Base-by-base conservation (phyloP, 2,888 invertebrate species). In the Agrotis clavis region DNA sequence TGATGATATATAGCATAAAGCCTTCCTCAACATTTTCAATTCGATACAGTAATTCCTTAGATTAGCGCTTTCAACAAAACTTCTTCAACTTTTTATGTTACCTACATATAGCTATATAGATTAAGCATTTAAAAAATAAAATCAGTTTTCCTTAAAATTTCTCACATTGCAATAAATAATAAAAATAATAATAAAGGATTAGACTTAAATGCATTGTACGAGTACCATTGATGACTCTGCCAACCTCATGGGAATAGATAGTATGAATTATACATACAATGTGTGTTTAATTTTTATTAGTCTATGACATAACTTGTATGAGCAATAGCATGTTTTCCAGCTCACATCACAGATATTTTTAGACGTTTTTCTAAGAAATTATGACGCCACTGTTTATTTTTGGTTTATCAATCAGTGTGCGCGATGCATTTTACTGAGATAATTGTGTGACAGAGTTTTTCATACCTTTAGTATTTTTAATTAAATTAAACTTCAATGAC, bases 261-360 rank as follows among this genome's bases (percentile, higher is more conserved):
- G 30, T 57, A 41, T 61, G 60, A 71, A 60, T 67, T 35, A 65
- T 47, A 72, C 41, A 66, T 54, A 59, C 47, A 64, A 45, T 60
- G 54, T 61, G n/a, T 69, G 35, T 68, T 75, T 41, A 54, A 68
- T 59, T 75, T 80, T 69, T 76, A 76, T 71, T 79, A 73, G 63
- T 25, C 63, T 35, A 77, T 86, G 82, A 86, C 85, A 77, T 80
- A 74, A 79, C 61, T 59, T 35, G 53, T 66, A 70, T 77, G 74
- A 77, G 74, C 61, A 79, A 79, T 71, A 51, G 74, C 68, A 81
- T 82, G 57, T 66, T 81, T 82, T 64, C 59, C 72, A 68, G 50
- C 71, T 81, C 53, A 75, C 70, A 81, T 91, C 91, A 91, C 70
- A 61, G 76, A 71, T 89, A 87, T 80, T 84, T 85, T 85, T 90